Evolutionary conservation across 2,113 vertebrate genomes (phyloP).

Genomic region (Suricata suricatta): DNA sequence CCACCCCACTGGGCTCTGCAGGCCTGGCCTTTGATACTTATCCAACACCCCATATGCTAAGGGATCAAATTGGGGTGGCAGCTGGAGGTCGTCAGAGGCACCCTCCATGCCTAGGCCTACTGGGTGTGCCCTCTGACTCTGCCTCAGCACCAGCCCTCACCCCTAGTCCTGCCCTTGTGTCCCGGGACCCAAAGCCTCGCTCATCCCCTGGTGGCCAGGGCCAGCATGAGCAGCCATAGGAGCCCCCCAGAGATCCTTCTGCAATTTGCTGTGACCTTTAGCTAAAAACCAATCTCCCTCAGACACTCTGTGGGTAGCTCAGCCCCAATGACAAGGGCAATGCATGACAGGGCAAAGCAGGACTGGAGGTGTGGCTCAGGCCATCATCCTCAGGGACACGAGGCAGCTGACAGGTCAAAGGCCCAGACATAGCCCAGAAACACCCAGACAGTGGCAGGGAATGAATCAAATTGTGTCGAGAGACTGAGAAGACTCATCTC

Average conservation of each 20-base stretch:
- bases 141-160: rapidly evolving
- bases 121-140: not conserved
- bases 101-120: rapidly evolving
- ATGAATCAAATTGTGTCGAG: not conserved
- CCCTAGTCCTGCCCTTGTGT: not conserved
- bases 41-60: not conserved
- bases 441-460: not conserved
- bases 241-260: not conserved
- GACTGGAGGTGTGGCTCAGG: not conserved
- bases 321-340: not conserved
- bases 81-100: not conserved
- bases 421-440: not conserved
- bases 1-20: not conserved
- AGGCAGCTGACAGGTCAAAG: not conserved
- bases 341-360: not conserved
- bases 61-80: not conserved
- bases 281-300: slow-evolving; percentile 47
- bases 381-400: not conserved
- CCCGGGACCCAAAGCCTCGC: not conserved
- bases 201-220: not conserved
- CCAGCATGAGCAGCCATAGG: rapidly evolving
- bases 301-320: not conserved
- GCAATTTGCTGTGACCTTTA: slow-evolving; percentile 50
- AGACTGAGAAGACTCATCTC: not conserved
- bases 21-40: not conserved